Evolutionary conservation across 2,113 vertebrate genomes (phyloP).

Genomic region (Prinia subflava): DNA sequence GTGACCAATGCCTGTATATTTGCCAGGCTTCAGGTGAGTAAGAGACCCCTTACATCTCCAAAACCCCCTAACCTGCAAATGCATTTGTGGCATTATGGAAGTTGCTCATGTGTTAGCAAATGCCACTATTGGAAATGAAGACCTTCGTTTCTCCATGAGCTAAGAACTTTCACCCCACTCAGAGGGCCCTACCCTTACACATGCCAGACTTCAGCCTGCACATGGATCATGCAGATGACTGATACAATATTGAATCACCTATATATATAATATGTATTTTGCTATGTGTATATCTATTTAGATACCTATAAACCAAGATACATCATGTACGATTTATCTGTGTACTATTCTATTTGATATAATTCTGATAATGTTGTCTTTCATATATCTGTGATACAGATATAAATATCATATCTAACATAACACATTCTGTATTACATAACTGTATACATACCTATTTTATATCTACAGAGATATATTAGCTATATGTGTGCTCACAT

Average conservation of each 20-base stretch:
- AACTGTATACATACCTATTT: not conserved
- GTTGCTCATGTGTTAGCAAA: not conserved
- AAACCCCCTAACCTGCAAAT: not conserved
- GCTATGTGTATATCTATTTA: not conserved
- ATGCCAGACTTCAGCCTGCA: not conserved
- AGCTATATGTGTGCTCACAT: not conserved
- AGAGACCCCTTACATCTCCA: not conserved
- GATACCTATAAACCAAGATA: not conserved
- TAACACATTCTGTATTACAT: not conserved
- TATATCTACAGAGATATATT: not conserved
- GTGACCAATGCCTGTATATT: not conserved
- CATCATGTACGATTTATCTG: not conserved
- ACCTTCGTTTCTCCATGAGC: not conserved
- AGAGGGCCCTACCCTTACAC: not conserved
- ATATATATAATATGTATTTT: not conserved
- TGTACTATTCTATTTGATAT: not conserved
- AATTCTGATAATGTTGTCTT: not conserved
- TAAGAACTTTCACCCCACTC: not conserved
- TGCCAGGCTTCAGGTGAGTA: not conserved
- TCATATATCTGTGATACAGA: not conserved
- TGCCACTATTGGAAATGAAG: not conserved
- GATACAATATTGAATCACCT: rapidly evolving
- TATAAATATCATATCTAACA: not conserved
- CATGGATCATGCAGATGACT: not conserved
- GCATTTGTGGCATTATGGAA: not conserved